Percentiles rank a stretch among this genome's conserved stretches.
These are phyloP conservation scores for Todus mexicanus DNA, from an alignment of 2,797 vertebrate genomes.

Conservation along the genomic window DNA sequence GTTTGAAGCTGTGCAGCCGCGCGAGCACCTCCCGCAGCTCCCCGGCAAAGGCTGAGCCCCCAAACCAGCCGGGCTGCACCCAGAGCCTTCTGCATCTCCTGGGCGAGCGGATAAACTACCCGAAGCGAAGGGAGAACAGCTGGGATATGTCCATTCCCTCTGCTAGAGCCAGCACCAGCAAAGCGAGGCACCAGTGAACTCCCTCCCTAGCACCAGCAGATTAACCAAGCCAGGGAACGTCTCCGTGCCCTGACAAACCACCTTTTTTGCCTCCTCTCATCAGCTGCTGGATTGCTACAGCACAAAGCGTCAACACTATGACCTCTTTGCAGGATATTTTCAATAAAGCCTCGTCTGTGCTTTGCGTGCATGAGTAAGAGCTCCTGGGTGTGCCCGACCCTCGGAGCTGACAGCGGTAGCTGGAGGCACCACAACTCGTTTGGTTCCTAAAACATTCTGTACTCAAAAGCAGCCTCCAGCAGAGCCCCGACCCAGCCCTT, in stretches of 20 bases:
- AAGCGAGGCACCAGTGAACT: neutral
- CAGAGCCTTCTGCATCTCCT: neutral
- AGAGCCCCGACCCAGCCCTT: neutral
- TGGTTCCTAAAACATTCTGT: conserved; percentile 14
- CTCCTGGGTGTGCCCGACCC: conserved; percentile 43
- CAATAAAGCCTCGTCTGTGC: neutral
- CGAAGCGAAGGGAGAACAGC: rapidly evolving
- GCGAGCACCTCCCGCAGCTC: neutral
- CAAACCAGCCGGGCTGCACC: neutral
- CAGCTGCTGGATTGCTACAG: rapidly evolving
- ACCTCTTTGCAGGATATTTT: neutral
- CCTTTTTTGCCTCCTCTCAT: neutral
- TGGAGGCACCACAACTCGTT: conserved; percentile 16
- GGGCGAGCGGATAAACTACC: neutral
- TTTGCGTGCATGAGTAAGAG: conserved; percentile 35
- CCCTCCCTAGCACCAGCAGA: neutral
- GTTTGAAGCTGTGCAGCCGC: neutral
- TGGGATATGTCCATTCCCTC: too few relatives aligned
- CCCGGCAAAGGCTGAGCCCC: neutral
- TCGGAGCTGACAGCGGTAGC: neutral
- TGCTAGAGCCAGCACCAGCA: neutral
- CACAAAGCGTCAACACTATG: neutral
- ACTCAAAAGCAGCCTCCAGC: neutral
- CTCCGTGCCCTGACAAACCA: neutral
- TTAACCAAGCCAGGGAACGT: neutral